Percentiles rank a stretch among this genome's conserved stretches.
phyloP scores from a whole-genome alignment of 2,113 vertebrate species.

The Myotis brandtii region DNA sequence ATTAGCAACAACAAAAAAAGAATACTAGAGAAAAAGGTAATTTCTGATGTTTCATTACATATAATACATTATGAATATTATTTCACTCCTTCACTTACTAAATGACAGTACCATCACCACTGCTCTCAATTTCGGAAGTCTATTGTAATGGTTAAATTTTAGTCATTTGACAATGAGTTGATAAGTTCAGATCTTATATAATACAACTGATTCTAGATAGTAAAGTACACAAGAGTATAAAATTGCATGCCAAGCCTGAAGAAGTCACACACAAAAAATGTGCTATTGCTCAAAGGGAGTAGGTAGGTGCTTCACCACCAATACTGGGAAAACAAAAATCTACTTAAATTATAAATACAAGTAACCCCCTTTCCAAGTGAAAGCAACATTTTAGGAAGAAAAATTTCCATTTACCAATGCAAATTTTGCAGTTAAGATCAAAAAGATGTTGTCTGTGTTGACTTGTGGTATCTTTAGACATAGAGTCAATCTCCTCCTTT shows the following conservation, averaged over 20 bases:
- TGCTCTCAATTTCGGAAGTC: background rate
- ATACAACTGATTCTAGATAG: background rate
- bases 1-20: background rate
- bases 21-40: background rate
- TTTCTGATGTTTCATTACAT: background rate
- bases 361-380: background rate
- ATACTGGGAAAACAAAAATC: slow-evolving; percentile 40
- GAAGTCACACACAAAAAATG: background rate
- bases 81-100: background rate
- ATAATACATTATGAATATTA: background rate
- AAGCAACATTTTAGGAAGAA: background rate
- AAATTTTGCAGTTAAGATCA: slow-evolving; percentile 99
- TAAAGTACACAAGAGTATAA: background rate
- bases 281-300: background rate
- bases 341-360: slow-evolving; percentile 23
- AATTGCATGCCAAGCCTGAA: background rate
- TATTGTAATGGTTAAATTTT: background rate
- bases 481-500: slow-evolving; percentile 87
- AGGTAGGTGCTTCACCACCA: background rate
- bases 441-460: slow-evolving; percentile 98
- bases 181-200: background rate
- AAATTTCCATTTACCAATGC: slow-evolving; percentile 91
- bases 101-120: background rate
- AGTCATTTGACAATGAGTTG: background rate
- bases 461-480: slow-evolving; percentile 92